Base-by-base conservation (phyloP, 2,113 vertebrate species). In the Equus quagga region DNA sequence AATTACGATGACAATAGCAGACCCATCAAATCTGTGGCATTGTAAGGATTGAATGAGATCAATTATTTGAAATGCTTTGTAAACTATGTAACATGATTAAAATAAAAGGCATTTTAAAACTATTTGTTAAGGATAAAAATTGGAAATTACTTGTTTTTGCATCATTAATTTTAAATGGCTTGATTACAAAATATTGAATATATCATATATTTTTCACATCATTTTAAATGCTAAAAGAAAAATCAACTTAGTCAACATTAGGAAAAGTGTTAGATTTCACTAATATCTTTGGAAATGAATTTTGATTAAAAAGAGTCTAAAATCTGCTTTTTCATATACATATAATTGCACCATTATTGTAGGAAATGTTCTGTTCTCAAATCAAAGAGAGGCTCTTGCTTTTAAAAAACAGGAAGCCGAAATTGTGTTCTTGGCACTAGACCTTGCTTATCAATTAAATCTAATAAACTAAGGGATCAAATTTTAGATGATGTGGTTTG, bases 361-460 rank as follows among this genome's bases (percentile, higher is more conserved):
- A 93, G 64, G 82, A 93, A 88, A 91, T 56, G n/a, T 90, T 95
- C 81, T 83, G 75, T 72, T 84, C 80, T 64, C 69, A 73, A 93
- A 93, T 78, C 36, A 24, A 73, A 91, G 56, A 56, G 49, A 84
- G 51, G 3, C 13, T 49, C 19, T 89, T 1, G 9, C 26, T 82
- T 82, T 46, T 76, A 46, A 80, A 84, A 78, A 62, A 44, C 5
- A 83, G 49, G 49, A 84, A 91, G 73, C 41, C 18, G 75, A 96
- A 95, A 89, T 91, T 49, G 69, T 65, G 51, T 69, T 96, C 49
- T 93, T 97, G 95, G 96, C 81, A 91, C 33, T 31, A 73, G 41
- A 87, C 2, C 10, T 76, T 70, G 33, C 75, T 79, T 88, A 84
- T 65, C 81, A 95, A 88, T 88, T 88, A 95, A 75, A 69, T 80